Base-by-base conservation (phyloP, 1,140 invertebrate species). In the Tetramorium simillimum region DNA sequence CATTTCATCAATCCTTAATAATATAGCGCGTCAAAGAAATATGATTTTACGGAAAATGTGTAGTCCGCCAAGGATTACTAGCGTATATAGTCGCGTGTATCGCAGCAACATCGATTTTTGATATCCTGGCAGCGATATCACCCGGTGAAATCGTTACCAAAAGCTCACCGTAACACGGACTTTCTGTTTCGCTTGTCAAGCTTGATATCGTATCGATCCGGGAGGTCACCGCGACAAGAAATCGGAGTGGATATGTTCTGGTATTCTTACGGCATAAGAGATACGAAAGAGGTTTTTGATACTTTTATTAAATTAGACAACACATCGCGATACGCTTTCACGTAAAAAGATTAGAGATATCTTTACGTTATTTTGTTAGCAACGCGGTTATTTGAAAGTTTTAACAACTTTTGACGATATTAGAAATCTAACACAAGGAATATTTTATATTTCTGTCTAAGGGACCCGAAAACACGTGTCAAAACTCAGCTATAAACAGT, bases 121-220 rank as follows among this genome's bases (percentile, higher is more conserved):
- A 91, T 88, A 90, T 92, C 93, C 92, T 92, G 93, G 91, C 88
- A 84, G 93, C 92, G 94, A 94, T 94, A 94, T 95, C 93, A 91
- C 93, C 89, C 56, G 82, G 82, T 85, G 86, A 92, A 93, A 94
- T 94, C 93, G 93, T 94, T 94, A 94, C 91, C 93, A 89, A 93
- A 94, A 93, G 92, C 92, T 91, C 88, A 92, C 91, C 91, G 93
- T 93, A 92, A 93, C 91, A 92, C 91, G 28, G 78, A 76, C 77
- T 80, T 90, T 88, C 75, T 65, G 73, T 78, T 84, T 88, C 78
- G 78, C 72, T 85, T 88, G 78, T 92, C 89, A 69, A 85, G 69
- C 87, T 73, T 81, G 91, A 93, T 94, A 93, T 92, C 88, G 92
- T 93, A 93, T 93, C 92, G 92, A 93, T 92, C 82, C 81, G 60